phyloP scores from a whole-genome alignment of 2,797 vertebrate genomes.

The Falco cherrug region DNA sequence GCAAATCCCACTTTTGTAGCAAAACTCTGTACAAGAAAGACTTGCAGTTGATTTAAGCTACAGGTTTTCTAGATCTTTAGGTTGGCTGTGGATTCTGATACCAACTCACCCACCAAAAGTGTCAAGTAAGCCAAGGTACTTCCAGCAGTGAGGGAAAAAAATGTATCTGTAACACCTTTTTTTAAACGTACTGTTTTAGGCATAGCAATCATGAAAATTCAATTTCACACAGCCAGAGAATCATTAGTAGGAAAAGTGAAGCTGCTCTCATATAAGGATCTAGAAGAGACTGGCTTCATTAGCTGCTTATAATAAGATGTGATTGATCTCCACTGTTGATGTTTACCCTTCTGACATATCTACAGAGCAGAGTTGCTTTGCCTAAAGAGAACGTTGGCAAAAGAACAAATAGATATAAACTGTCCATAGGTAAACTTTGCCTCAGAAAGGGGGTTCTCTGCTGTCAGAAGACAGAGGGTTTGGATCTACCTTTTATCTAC shows the following conservation, averaged over 20 bases:
- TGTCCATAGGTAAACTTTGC: background rate
- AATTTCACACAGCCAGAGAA: background rate
- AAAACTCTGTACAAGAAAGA: background rate
- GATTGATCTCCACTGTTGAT: background rate
- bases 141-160: background rate
- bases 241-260: background rate
- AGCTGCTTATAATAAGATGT: background rate
- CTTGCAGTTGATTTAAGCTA: background rate
- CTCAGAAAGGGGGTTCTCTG: background rate
- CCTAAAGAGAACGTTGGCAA: background rate
- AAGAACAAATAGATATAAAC: background rate
- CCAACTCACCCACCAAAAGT: background rate
- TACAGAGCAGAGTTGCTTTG: background rate
- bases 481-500: background rate
- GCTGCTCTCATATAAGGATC: background rate
- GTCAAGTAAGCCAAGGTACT: background rate
- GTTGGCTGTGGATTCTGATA: background rate
- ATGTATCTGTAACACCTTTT: background rate
- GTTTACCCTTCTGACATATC: background rate
- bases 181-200: background rate
- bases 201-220: background rate
- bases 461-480: background rate
- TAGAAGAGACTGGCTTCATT: background rate
- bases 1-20: background rate
- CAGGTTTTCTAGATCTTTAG: background rate